phyloP scores from a whole-genome alignment of 2,797 vertebrate species.

The Hydrolagus colliei region DNA sequence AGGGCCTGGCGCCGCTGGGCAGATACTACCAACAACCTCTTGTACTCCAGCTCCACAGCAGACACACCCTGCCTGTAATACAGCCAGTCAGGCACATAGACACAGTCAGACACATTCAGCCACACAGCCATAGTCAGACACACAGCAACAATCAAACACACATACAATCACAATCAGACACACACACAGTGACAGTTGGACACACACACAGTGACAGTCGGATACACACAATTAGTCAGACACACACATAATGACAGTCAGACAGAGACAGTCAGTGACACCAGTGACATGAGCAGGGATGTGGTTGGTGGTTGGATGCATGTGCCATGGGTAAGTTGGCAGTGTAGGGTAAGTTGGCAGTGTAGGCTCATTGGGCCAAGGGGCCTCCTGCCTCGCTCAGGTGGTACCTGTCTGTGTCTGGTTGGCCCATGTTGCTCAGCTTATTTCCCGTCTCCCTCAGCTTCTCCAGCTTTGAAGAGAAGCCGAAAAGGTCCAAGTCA shows the following conservation, averaged over 20 bases:
- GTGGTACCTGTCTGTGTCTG: slow-evolving; percentile 57
- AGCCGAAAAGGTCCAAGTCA: slow-evolving; percentile 66
- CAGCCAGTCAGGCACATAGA: background rate
- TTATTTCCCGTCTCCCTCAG: slow-evolving; percentile 56
- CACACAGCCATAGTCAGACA: background rate
- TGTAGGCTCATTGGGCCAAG: background rate
- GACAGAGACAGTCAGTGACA: background rate
- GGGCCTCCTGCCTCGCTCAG: background rate
- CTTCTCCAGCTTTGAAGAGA: slow-evolving; percentile 49
- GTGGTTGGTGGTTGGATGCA: background rate
- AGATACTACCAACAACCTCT: slow-evolving; percentile 53
- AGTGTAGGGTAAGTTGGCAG: background rate
- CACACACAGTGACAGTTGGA: background rate
- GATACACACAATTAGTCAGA: background rate
- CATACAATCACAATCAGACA: background rate
- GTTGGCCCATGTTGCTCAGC: slow-evolving; percentile 57
- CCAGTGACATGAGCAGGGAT: slow-evolving; percentile 38
- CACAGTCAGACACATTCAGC: background rate
- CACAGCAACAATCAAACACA: background rate
- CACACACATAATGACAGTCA: background rate
- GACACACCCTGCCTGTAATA: no score
- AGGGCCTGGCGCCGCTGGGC: slow-evolving; percentile 50
- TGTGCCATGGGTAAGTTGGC: background rate
- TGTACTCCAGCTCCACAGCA: slow-evolving; percentile 50
- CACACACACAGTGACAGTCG: background rate